Evolutionary conservation across 2,113 vertebrate species (phyloP), one percentile per base, ranked within the genome.

Genomic region (Ariopsis seemanni): DNA sequence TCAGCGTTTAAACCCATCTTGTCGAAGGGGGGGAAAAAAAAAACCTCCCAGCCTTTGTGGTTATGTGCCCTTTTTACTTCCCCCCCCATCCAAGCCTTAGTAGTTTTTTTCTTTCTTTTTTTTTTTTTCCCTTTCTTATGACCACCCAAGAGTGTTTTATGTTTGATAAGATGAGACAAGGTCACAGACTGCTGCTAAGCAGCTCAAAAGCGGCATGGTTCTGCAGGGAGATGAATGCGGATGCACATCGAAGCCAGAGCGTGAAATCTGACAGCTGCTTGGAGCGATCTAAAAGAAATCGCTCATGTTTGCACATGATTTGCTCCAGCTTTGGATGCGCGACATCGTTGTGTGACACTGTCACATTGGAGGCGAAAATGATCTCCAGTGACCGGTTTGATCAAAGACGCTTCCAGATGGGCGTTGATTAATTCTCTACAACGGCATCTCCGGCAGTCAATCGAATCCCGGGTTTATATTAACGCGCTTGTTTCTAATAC

Each of bases 101-200:
- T 25, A 65, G 30, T 83, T 48, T 65, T 80, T 48, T 57, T 42
- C 9, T 27, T 75, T 0, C 53, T 27, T 17, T 63, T 83, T 85
- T 72, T 30, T 20, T 80, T 27, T 75, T 84, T 83, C 75, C 0
- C 53, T 27, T 17, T 63, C 86, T 85, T 72, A 89, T 80, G 90
- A 74, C 63, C 12, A 85, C 72, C 85, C 85, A 85, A 80, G 74
- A 89, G 86, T 84, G 62, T 87, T 82, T 90, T 58, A 83, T 86
- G 85, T 86, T 78, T 89, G 86, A 93, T 82, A 71, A 90, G 62
- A 90, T 84, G 90, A 91, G 85, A 92, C 82, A 87, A 86, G 91
- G 83, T 53, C 79, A 88, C 79, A 63, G 30, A 72, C 83, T 88
- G 83, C 84, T 88, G 88, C 84, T 90, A 90, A 91, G 88, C 78